Conservation (phyloP, 1,140 invertebrate genomes). For the Saccostrea glomerata region DNA sequence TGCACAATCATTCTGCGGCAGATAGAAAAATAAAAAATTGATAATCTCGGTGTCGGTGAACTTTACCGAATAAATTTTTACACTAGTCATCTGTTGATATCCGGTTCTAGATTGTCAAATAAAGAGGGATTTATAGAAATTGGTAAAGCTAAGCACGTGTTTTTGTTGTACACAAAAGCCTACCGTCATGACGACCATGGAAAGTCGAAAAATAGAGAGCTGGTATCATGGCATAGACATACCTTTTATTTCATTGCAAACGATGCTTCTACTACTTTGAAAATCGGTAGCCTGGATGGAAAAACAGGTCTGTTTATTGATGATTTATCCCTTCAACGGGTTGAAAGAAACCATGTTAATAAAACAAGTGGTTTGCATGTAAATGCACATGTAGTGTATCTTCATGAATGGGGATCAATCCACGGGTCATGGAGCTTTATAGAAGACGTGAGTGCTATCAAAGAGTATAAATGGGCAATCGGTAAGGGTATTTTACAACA, state of each 20-base stretch:
- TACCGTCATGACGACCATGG: slow-evolving; percentile 49
- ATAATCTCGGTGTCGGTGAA: too few relatives aligned
- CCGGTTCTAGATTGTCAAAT: slow-evolving; percentile 41
- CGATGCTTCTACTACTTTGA: background rate
- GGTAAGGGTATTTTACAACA: slow-evolving; percentile 51
- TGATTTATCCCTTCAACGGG: slow-evolving; percentile 49
- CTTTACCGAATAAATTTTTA: slow-evolving; percentile 47
- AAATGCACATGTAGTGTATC: slow-evolving; percentile 55
- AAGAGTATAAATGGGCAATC: slow-evolving; percentile 66
- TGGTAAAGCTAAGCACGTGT: slow-evolving; percentile 53
- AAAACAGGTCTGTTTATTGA: slow-evolving; percentile 55
- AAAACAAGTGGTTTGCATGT: slow-evolving; percentile 40
- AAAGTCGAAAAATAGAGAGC: slow-evolving; percentile 30
- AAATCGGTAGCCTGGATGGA: slow-evolving; percentile 44
- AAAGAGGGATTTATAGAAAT: slow-evolving; percentile 57
- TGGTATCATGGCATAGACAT: slow-evolving; percentile 60
- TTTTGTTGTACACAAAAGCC: slow-evolving; percentile 59
- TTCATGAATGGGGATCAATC: slow-evolving; percentile 65
- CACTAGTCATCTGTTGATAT: slow-evolving; percentile 51
- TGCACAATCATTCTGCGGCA: background rate
- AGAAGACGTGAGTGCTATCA: slow-evolving; percentile 60
- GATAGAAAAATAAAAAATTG: too few relatives aligned
- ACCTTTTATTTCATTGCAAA: slow-evolving; percentile 57
- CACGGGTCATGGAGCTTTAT: slow-evolving; percentile 62
- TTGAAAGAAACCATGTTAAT: slow-evolving; percentile 26